phyloP scores from a whole-genome alignment of 1,140 invertebrate species.

The Himalopsyche phryganea region DNA sequence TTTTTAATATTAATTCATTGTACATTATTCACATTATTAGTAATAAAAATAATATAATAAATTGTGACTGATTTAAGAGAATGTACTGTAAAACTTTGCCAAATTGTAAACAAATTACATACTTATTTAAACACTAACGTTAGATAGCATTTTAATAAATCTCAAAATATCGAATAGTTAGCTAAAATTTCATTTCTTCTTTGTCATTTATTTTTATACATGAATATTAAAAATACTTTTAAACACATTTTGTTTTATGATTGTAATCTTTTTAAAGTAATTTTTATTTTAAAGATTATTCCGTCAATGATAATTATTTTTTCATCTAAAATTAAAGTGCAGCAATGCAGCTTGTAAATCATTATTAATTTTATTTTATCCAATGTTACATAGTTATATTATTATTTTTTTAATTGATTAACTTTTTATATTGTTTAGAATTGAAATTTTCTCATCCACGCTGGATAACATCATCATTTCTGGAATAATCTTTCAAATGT shows the following conservation, averaged over 20 bases:
- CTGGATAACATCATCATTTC: too few relatives aligned
- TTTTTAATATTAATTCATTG: too few relatives aligned
- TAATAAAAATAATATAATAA: background rate
- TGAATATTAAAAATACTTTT: conserved; percentile 1
- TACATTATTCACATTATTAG: too few relatives aligned
- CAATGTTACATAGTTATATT: too few relatives aligned
- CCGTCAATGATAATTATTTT: too few relatives aligned
- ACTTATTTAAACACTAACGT: conserved; percentile 4
- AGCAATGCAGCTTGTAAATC: too few relatives aligned
- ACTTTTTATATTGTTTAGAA: too few relatives aligned
- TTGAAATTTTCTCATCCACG: too few relatives aligned
- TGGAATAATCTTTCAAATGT: too few relatives aligned
- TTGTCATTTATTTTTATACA: conserved; percentile 2
- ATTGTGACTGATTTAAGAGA: conserved; percentile 1
- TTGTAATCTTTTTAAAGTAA: background rate
- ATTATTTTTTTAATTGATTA: too few relatives aligned
- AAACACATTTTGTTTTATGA: conserved; percentile 6
- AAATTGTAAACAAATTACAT: conserved; percentile 17
- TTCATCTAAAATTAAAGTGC: too few relatives aligned
- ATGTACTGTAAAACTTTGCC: conserved; percentile 9
- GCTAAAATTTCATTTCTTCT: conserved; percentile 1
- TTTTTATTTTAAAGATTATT: background rate
- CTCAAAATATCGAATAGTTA: conserved; percentile 10
- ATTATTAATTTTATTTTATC: too few relatives aligned
- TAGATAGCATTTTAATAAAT: conserved; percentile 27